Conservation (phyloP, 2,113 vertebrate species). For the Tetrao urogallus region DNA sequence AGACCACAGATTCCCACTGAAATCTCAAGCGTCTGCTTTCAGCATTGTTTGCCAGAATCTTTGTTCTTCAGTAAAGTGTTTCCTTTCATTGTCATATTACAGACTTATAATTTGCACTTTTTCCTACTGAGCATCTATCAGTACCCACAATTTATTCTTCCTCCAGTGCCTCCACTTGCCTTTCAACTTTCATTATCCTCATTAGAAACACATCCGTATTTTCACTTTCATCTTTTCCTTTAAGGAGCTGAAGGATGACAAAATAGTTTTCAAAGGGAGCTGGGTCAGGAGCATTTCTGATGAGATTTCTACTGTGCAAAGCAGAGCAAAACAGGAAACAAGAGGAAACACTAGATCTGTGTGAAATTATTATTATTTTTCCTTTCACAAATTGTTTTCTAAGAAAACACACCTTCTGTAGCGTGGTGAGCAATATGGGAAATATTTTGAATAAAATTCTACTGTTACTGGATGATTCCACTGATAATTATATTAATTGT, state of each 20-base stretch:
- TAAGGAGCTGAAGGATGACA: conserved; percentile 73
- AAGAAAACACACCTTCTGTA: conserved; percentile 7
- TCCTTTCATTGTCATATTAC: conserved; percentile 60
- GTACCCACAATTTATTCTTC: background rate
- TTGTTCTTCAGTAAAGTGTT: conserved; percentile 19
- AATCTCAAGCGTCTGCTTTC: conserved; percentile 30
- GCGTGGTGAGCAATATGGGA: conserved; percentile 21
- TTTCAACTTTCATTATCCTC: conserved; percentile 77
- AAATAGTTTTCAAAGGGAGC: conserved; percentile 77
- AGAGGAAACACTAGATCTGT: conserved; percentile 62
- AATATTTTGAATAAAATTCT: conserved; percentile 59
- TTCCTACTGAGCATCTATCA: conserved; percentile 41
- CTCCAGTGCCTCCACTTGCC: conserved; percentile 28
- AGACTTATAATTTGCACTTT: conserved; percentile 56
- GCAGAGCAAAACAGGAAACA: conserved; percentile 66
- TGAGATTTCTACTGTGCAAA: conserved; percentile 66
- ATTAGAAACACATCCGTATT: conserved; percentile 64
- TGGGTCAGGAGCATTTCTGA: conserved; percentile 70
- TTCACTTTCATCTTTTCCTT: conserved; percentile 77
- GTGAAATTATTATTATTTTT: conserved; percentile 66
- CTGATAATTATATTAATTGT: conserved; percentile 27
- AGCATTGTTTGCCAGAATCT: conserved; percentile 30
- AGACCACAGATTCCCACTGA: background rate
- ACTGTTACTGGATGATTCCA: conserved; percentile 8
- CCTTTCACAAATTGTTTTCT: conserved; percentile 60